Evolutionary conservation across 2,113 vertebrate species (phyloP).

Genomic region (Vanacampus margaritifer): DNA sequence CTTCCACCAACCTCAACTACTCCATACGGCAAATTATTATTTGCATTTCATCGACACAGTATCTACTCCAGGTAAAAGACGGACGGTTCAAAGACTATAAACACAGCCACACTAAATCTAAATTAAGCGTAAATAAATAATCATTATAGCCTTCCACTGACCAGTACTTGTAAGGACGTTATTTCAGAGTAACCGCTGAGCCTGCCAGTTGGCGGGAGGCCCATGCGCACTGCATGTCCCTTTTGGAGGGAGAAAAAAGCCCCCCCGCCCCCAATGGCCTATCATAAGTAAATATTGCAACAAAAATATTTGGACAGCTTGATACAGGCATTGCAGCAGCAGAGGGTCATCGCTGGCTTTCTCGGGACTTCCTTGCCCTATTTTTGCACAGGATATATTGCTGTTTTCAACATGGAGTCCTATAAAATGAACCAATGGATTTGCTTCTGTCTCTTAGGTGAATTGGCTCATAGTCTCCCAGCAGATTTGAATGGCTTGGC

Average conservation of each 20-base stretch:
- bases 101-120: slow-evolving; percentile 22
- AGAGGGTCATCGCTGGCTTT: slow-evolving; percentile 50
- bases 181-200: slow-evolving; percentile 46
- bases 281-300: slow-evolving; percentile 69
- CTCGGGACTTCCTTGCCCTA: slow-evolving; percentile 59
- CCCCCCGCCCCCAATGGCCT: slow-evolving; percentile 48
- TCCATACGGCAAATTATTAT: not conserved
- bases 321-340: slow-evolving; percentile 46
- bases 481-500: slow-evolving; percentile 4
- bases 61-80: not conserved
- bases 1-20: not conserved
- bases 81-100: slow-evolving; percentile 7
- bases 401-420: slow-evolving; percentile 38
- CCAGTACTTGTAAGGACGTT: slow-evolving; percentile 47
- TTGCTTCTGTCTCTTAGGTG: slow-evolving; percentile 8
- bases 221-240: slow-evolving; percentile 42
- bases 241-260: slow-evolving; percentile 49
- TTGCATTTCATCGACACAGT: not conserved
- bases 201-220: slow-evolving; percentile 56
- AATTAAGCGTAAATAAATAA: slow-evolving; percentile 43
- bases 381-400: slow-evolving; percentile 45
- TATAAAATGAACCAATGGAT: slow-evolving; percentile 17
- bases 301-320: slow-evolving; percentile 67
- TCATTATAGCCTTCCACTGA: slow-evolving; percentile 39
- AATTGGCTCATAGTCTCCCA: not conserved